phyloP scores from a whole-genome alignment of 2,888 invertebrate species.

The Leucoma salicis region DNA sequence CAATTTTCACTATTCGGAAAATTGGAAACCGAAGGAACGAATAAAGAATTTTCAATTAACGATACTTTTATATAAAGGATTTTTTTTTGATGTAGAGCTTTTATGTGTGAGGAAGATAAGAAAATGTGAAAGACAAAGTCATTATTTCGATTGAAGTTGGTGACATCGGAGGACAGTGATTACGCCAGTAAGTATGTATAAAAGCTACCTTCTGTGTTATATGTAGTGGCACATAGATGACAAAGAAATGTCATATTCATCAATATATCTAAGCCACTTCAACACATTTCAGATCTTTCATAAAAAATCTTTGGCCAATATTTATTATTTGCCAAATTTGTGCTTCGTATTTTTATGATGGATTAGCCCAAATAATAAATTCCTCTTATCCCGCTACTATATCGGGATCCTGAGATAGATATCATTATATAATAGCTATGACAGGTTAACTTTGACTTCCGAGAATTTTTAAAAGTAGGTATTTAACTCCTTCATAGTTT shows the following conservation, averaged over 20 bases:
- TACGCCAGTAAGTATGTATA: slow-evolving; percentile 16
- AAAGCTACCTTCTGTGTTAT: slow-evolving; percentile 6
- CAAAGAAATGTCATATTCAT: slow-evolving; percentile 11
- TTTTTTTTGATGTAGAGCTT: slow-evolving; percentile 39
- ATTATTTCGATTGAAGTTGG: slow-evolving; percentile 53
- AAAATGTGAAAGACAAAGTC: slow-evolving; percentile 44
- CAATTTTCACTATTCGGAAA: slow-evolving; percentile 52
- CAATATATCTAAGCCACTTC: slow-evolving; percentile 4
- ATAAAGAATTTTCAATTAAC: slow-evolving; percentile 43
- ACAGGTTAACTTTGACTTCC: no score
- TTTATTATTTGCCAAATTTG: no score
- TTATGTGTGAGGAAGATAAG: slow-evolving; percentile 38
- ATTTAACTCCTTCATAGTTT: no score
- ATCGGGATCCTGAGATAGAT: no score
- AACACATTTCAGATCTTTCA: background rate
- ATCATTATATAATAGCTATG: no score
- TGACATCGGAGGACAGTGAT: slow-evolving; percentile 36
- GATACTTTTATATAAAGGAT: slow-evolving; percentile 43
- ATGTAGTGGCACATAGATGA: slow-evolving; percentile 11
- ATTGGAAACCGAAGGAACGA: slow-evolving; percentile 32
- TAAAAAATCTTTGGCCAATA: no score
- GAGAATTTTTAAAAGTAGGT: no score
- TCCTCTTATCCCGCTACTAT: no score
- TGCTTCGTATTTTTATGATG: no score
- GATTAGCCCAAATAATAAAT: no score